A percentile compares a stretch with the other conserved stretches of the same genome.
phyloP scores from a whole-genome alignment of 2,797 vertebrate genomes.

The Hirundo rustica region DNA sequence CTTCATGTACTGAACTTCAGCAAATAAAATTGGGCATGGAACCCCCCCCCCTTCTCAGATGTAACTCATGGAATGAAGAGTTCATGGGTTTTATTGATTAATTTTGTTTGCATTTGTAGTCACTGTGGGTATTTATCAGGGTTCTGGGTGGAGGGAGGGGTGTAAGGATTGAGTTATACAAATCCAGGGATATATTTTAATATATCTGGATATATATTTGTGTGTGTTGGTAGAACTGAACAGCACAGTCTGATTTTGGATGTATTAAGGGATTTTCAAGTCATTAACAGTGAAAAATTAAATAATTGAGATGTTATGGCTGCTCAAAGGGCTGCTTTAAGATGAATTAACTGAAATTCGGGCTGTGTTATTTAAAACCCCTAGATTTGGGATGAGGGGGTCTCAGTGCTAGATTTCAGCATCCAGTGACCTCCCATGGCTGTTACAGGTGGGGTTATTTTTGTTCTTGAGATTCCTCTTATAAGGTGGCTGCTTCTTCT shows the following conservation, averaged over 20 bases:
- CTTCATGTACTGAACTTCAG: not conserved
- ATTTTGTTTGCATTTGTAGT: not conserved
- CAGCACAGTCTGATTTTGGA: not conserved
- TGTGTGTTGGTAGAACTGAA: not conserved
- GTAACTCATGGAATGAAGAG: not conserved
- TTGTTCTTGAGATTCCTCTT: not conserved
- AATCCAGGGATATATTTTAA: not conserved
- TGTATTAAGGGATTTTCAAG: not conserved
- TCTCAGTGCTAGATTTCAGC: not conserved
- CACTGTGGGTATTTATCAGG: not conserved
- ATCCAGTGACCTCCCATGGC: not conserved
- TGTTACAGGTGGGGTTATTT: not conserved
- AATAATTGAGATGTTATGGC: not conserved
- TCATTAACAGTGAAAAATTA: not conserved
- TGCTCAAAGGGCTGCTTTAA: not conserved
- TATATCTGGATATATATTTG: rapidly evolving
- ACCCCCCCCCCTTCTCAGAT: not conserved
- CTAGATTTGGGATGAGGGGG: not conserved
- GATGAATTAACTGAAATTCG: not conserved
- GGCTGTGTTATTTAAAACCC: not conserved
- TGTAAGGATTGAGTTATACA: not conserved
- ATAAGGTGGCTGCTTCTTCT: not conserved
- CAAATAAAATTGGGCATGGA: not conserved
- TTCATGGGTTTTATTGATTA: not conserved
- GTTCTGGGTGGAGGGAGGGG: not conserved